These are phyloP conservation scores for Indicator maculatus DNA, from an alignment of 2,113 vertebrate species.

Conservation along the genomic window DNA sequence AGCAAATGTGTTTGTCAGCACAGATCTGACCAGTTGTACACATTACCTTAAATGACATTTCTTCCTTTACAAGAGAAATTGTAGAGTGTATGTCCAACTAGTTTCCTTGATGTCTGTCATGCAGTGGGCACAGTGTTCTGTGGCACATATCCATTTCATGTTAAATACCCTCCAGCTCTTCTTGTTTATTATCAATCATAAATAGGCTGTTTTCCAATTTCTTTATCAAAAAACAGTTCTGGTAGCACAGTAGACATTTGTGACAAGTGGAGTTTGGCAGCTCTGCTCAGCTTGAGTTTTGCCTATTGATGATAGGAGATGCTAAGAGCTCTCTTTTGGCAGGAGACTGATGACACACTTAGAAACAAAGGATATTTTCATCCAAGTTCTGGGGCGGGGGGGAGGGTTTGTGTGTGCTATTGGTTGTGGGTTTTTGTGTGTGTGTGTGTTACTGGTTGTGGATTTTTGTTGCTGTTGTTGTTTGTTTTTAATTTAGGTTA, in stretches of 20 bases:
- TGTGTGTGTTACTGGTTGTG: not conserved
- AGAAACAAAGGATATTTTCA: not conserved
- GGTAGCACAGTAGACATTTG: not conserved
- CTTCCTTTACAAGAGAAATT: not conserved
- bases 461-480: not conserved
- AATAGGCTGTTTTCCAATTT: constrained; percentile 7
- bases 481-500: not conserved
- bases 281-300: not conserved
- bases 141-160: not conserved
- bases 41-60: constrained; percentile 51
- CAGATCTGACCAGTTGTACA: constrained; percentile 20
- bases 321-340: not conserved
- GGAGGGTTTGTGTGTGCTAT: no score
- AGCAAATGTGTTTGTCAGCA: constrained; percentile 31
- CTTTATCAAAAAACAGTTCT: constrained; percentile 6
- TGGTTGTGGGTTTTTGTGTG: not conserved
- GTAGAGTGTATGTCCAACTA: not conserved
- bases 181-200: not conserved
- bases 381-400: not conserved
- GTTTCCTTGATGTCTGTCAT: constrained; percentile 8
- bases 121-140: not conserved
- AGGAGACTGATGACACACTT: not conserved
- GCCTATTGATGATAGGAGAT: not conserved
- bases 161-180: constrained; percentile 28
- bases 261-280: not conserved